A percentile compares a stretch with the other conserved stretches of the same genome.
These are phyloP conservation scores for Triplophysa dalaica DNA, from an alignment of 2,113 vertebrate genomes.

Conservation along the genomic window DNA sequence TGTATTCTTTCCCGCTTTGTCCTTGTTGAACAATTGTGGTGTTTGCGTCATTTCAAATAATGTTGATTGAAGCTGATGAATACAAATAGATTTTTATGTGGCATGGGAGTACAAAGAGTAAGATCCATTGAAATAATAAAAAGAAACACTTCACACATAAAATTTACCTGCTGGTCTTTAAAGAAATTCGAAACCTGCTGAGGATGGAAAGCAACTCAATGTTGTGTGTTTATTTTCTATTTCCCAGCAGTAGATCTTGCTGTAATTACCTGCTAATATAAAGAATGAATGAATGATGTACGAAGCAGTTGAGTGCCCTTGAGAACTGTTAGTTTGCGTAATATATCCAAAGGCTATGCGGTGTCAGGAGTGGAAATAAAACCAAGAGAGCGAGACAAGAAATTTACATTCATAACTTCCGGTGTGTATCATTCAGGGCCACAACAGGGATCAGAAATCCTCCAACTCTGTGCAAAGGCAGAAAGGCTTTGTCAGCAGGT, in stretches of 20 bases:
- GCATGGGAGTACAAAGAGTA: background rate
- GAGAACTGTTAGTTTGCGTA: conserved; percentile 22
- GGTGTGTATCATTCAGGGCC: conserved; percentile 21
- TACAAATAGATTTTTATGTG: background rate
- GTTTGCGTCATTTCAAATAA: conserved; percentile 2
- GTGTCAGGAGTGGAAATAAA: conserved; percentile 13
- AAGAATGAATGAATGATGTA: background rate
- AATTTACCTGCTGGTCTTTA: background rate
- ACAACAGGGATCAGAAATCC: conserved; percentile 44
- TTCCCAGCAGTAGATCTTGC: conserved; percentile 6
- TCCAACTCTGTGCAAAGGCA: conserved; percentile 34
- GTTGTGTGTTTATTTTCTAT: background rate
- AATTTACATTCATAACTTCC: conserved; percentile 45
- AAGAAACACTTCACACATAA: background rate
- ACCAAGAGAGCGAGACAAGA: conserved; percentile 36
- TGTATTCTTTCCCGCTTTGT: background rate
- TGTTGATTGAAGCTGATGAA: conserved; percentile 28
- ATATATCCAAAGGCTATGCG: conserved; percentile 8
- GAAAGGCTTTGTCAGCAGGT: conserved; percentile 58
- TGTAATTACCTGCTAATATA: conserved; percentile 19
- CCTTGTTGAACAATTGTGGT: background rate
- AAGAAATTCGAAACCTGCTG: background rate
- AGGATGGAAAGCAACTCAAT: conserved; percentile 11
- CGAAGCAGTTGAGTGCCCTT: background rate
- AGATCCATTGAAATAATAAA: background rate